phyloP scores from a whole-genome alignment of 2,888 invertebrate species.

The Barypeithes pellucidus region DNA sequence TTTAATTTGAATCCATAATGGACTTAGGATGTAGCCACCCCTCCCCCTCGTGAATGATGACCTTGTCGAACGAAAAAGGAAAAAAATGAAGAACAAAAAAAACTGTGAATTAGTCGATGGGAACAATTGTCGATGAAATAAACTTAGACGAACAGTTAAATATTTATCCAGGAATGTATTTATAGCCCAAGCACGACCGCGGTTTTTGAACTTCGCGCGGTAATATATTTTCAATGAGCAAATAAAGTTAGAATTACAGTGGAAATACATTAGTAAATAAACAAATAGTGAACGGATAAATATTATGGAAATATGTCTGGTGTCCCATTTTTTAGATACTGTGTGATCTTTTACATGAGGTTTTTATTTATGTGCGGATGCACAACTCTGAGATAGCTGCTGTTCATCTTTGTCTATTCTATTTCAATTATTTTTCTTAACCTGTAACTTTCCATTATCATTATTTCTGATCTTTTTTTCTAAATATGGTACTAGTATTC shows the following conservation, averaged over 20 bases:
- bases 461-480: no score
- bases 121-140: constrained; percentile 7
- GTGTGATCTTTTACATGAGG: not conserved
- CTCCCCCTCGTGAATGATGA: no score
- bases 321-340: not conserved
- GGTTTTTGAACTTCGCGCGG: constrained; percentile 14
- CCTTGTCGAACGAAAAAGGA: no score
- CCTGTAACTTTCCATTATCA: no score
- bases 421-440: no score
- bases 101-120: not conserved
- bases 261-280: constrained; percentile 27
- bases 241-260: constrained; percentile 8
- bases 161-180: constrained; percentile 10
- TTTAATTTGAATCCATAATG: no score
- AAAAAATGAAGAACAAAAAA: no score
- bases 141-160: not conserved
- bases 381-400: no score
- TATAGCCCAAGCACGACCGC: not conserved
- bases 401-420: no score
- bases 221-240: constrained; percentile 1
- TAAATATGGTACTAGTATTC: no score
- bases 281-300: constrained; percentile 23
- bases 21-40: no score
- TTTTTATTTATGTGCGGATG: no score
- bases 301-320: constrained; percentile 21